A percentile compares a stretch with the other conserved stretches of the same genome.
Conservation (phyloP, 2,113 vertebrate genomes). For the Ellobius talpinus region DNA sequence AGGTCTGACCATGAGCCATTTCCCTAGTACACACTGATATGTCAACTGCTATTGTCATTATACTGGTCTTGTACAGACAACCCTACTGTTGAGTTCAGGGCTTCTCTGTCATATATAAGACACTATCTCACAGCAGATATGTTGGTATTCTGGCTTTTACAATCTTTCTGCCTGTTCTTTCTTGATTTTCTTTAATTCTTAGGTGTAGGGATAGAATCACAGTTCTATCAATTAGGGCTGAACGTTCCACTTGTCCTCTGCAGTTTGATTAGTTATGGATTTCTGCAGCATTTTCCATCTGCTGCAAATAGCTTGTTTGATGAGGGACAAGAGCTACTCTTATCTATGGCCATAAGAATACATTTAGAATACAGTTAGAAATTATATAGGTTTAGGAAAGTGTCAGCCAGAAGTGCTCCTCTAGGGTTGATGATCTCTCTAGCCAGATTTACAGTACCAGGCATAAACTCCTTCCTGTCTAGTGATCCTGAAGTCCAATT, state of each 20-base stretch:
- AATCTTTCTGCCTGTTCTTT: not conserved
- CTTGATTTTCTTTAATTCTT: not conserved
- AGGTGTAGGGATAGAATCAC: not conserved
- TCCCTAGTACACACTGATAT: not conserved
- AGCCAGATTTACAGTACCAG: not conserved
- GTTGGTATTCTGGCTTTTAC: not conserved
- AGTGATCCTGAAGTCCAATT: not conserved
- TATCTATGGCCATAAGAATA: not conserved
- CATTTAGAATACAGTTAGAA: not conserved
- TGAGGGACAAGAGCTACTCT: not conserved
- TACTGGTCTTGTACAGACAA: not conserved
- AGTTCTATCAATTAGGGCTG: not conserved
- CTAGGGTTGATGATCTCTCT: not conserved
- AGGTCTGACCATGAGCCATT: not conserved
- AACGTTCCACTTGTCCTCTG: not conserved
- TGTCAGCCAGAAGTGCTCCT: not conserved
- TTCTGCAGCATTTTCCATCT: not conserved
- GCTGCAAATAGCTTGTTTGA: not conserved
- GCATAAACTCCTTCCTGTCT: not conserved
- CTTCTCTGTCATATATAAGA: not conserved
- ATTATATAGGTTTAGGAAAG: not conserved
- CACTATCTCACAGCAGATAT: not conserved
- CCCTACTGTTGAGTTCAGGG: not conserved
- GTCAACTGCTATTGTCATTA: not conserved
- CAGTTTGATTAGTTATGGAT: not conserved